Evolutionary conservation across 2,888 invertebrate species (phyloP).

Genomic region (Cosmia pyralina): DNA sequence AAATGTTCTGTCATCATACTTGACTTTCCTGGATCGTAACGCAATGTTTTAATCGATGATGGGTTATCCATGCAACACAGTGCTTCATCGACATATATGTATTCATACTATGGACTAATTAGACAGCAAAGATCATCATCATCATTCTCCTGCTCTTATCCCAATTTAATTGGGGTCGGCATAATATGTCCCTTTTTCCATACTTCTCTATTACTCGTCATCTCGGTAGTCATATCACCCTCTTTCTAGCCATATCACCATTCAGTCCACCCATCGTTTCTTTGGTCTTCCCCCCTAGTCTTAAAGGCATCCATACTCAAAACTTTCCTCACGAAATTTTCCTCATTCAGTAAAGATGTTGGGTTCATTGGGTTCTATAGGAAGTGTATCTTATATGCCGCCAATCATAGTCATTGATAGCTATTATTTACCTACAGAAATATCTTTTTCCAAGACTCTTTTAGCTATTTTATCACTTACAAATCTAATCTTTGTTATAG

Average conservation of each 20-base stretch:
- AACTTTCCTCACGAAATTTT: too few relatives aligned
- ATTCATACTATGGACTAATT: not conserved
- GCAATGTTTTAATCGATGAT: not conserved
- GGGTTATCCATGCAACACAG: not conserved
- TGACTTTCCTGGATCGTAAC: not conserved
- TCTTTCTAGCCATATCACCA: too few relatives aligned
- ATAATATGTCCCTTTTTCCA: too few relatives aligned
- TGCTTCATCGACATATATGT: not conserved
- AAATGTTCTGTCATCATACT: not conserved
- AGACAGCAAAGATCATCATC: not conserved
- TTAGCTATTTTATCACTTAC: not conserved
- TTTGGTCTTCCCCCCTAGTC: too few relatives aligned
- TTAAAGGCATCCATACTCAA: too few relatives aligned
- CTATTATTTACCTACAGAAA: not conserved
- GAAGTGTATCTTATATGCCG: not conserved
- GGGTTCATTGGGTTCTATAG: not conserved
- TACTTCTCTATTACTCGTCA: too few relatives aligned
- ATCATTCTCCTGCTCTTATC: too few relatives aligned
- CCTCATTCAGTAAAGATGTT: too few relatives aligned
- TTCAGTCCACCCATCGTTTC: too few relatives aligned
- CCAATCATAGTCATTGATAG: not conserved
- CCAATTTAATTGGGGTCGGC: too few relatives aligned
- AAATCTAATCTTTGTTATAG: not conserved
- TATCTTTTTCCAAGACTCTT: not conserved
- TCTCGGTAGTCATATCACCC: too few relatives aligned